Evolutionary conservation across 1,140 invertebrate species (phyloP), one percentile per base, ranked within the genome.

Genomic region (Drosophila oshimai): DNA sequence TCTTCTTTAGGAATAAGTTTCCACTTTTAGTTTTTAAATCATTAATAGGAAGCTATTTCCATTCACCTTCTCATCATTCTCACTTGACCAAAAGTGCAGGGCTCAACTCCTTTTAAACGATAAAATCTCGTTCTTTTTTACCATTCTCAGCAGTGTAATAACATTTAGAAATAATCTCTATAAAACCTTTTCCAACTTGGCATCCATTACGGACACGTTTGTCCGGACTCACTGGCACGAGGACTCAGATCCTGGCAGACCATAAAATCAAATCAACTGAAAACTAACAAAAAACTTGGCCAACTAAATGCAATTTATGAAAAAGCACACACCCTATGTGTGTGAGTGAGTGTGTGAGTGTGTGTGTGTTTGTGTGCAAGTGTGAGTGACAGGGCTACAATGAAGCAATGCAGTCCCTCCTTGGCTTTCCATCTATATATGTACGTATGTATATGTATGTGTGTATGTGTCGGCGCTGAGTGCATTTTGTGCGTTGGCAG

Each of bases 301-400:
- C 39, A 80, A 67, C 71, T 75, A 75, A 77, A 77, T 76, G 77
- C 72, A 80, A 81, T 80, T 80, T 80, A 84, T 84, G 74, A 58
- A 84, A 78, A 74, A 65, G 62, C 70, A 78, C 49, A 53, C 50
- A 53, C 50, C 24, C 13, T 13, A 24, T 37, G 22, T 20, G 33
- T 2, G 13, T 10, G 13, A 9, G 36, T 29, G 36, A 7, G 42
- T 55, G 51, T 9, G 2, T 0, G 18, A 10, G 12, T 10, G 13
- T 17, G 9, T 7, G 4, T 13, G 9, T 18, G 20, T 24, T 36
- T 41, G 33, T 53, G 12, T 39, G 45, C n/a, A n/a, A n/a, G n/a
- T 41, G 26, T 33, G 45, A 15, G 44, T 17, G 44, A 33, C 53
- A 31, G 12, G 24, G n/a, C 4, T 31, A 53, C 53, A 57, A 57